Percentiles rank a stretch among this genome's conserved stretches.
phyloP scores from a whole-genome alignment of 1,140 invertebrate species.

The Samia ricini region DNA sequence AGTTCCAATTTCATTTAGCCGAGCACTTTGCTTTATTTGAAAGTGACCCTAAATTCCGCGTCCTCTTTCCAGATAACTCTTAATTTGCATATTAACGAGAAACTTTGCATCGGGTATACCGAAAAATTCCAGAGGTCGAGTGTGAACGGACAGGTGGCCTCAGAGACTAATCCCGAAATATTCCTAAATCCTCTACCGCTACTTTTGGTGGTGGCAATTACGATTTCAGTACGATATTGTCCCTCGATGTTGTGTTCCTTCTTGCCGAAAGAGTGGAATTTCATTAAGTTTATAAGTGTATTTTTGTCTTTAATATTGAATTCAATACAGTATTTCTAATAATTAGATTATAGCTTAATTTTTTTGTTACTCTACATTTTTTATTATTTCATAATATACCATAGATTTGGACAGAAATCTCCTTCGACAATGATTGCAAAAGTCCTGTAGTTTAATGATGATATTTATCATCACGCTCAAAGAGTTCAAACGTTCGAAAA shows the following conservation, averaged over 20 bases:
- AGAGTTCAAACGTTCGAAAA: too few relatives aligned
- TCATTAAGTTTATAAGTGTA: too few relatives aligned
- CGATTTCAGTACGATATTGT: conserved; percentile 14
- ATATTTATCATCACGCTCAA: too few relatives aligned
- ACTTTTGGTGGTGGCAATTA: conserved; percentile 10
- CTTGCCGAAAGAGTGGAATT: background rate
- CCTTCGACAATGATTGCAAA: too few relatives aligned
- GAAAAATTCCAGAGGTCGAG: conserved; percentile 57
- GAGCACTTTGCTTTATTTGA: conserved; percentile 40
- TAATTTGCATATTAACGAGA: conserved; percentile 73
- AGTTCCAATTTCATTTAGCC: conserved; percentile 53
- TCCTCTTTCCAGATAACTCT: conserved; percentile 61
- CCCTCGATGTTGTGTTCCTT: conserved; percentile 14
- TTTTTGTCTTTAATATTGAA: too few relatives aligned
- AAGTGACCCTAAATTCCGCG: conserved; percentile 55
- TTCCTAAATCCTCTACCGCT: conserved; percentile 34
- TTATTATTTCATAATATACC: too few relatives aligned
- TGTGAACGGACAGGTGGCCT: conserved; percentile 57
- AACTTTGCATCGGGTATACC: conserved; percentile 61
- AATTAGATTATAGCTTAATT: too few relatives aligned
- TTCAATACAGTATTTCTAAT: too few relatives aligned
- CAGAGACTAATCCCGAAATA: conserved; percentile 43
- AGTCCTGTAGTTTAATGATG: too few relatives aligned
- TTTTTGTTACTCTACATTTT: too few relatives aligned
- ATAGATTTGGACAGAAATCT: too few relatives aligned